Base-by-base conservation (phyloP, 2,113 vertebrate genomes). In the Tor tambroides region DNA sequence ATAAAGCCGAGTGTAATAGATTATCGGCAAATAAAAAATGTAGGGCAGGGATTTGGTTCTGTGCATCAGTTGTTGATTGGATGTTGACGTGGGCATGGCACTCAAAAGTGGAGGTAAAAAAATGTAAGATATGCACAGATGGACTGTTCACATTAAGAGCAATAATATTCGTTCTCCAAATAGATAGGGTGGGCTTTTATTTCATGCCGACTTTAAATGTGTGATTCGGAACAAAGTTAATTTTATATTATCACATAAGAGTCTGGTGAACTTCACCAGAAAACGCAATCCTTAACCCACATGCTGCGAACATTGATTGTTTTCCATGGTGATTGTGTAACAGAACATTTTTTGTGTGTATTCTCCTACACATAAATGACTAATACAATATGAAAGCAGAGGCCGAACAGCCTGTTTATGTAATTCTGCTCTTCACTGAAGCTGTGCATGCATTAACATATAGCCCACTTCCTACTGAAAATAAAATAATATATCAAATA, bases 381-480 rank as follows among this genome's bases (percentile, higher is more conserved):
- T 80, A 61, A 80, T 61, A 43, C 32, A 41, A 80, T 41, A 63
- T 26, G 32, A 80, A 63, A 15, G 1, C 12, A 26, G 72, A 76
- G 72, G 41, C n/a, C 5, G 21, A 41, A 72, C 35, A 76, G 6
- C 15, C 23, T 76, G 72, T 49, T 46, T 75, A 75, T 43, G 41
- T 46, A 46, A 46, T n/a, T 26, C 23, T 75, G 19, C 12, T 72
- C 35, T 21, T 46, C 38, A 15, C 38, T 46, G 38, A 46, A 26
- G 41, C 72, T 75, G 11, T 46, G 71, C 71, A 19, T 71, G 67
- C 28, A n/a, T 67, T 12, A 67, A 67, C 63, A 67, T 67, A 67
- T 67, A 67, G 63, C 63, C n/a, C 63, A 67, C 63, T 67, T 67
- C 28, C n/a, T 15, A 30, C 26, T 30, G 26, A 65, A 67, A 67